Evolutionary conservation across 2,113 vertebrate species (phyloP).

Genomic region (Poicephalus gulielmi): DNA sequence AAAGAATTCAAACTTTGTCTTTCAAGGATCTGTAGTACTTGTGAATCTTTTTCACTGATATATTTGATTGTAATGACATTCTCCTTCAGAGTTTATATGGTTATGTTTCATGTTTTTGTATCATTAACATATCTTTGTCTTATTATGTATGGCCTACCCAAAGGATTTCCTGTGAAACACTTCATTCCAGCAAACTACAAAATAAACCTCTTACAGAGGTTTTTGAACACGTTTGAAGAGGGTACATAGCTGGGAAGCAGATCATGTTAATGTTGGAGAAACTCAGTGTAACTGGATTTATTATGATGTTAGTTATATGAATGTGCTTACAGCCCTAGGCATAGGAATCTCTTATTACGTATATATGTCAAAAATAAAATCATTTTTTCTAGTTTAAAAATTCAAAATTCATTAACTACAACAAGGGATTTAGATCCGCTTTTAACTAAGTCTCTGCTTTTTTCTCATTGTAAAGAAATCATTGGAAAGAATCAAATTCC

Average conservation of each 20-base stretch:
- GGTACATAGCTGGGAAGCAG: background rate
- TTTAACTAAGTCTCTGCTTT: background rate
- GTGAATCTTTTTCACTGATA: background rate
- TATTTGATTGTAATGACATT: background rate
- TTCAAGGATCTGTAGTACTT: background rate
- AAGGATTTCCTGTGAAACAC: background rate
- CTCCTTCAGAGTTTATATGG: background rate
- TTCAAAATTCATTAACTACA: background rate
- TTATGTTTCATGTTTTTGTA: background rate
- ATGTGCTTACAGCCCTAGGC: background rate
- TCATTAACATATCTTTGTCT: conserved; percentile 27
- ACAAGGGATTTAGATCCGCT: background rate
- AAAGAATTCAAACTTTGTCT: background rate
- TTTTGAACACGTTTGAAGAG: background rate
- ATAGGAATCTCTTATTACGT: background rate
- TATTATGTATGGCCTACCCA: background rate
- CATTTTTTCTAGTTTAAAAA: background rate
- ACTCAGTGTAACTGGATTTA: background rate
- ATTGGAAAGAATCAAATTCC: background rate
- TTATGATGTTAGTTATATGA: background rate
- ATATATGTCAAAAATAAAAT: background rate
- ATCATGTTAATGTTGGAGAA: background rate
- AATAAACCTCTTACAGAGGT: background rate
- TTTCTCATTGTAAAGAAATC: background rate
- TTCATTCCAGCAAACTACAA: background rate